Evolutionary conservation across 2,888 invertebrate genomes (phyloP), one percentile per base, ranked within the genome.

Genomic region (Ormia ochracea): DNA sequence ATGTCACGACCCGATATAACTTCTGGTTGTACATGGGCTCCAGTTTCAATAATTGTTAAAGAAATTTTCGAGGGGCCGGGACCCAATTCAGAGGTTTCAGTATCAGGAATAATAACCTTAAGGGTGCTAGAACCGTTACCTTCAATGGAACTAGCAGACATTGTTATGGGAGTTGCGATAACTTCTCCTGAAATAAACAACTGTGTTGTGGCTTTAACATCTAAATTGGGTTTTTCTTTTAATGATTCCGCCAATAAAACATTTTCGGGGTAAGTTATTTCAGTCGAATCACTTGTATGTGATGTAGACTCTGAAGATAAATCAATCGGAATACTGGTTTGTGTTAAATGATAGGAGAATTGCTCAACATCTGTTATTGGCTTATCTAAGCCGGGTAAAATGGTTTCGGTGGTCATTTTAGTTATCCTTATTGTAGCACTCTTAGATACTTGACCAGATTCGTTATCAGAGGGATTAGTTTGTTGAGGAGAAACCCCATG

Each of bases 111-210:
- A 6, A 85, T 84, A 6, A 90, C 85, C 78, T 85, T 89, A 0
- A 90, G 83, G 4, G 85, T 83, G 63, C 89, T 87, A 52, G 85
- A 84, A 5, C 88, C 88, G 21, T 83, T 82, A 10, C 86, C 84
- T 84, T 90, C 91, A 74, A 91, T 89, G 76, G 91, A 90, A 21
- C 89, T 84, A n/a, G 90, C 87, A 1, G 87, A 85, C 31, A 90
- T 84, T 59, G 86, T 86, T 33, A 87, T 85, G 9, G 87, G 85
- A 0, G 85, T 83, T 2, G 84, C 81, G 3, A 82, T 83, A 2
- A 84, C 83, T 82, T 90, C 90, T 14, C 86, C 87, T 19, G 87
- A 81, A 48, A 90, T 88, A 52, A 90, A 89, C 2, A 89, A 83
- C 75, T 89, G 86, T 0, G 89, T 89, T 4, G 86, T 85, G 2